Evolutionary conservation across 2,888 invertebrate genomes (phyloP), one percentile per base, ranked within the genome.

Genomic region (Drosophila longiperda): DNA sequence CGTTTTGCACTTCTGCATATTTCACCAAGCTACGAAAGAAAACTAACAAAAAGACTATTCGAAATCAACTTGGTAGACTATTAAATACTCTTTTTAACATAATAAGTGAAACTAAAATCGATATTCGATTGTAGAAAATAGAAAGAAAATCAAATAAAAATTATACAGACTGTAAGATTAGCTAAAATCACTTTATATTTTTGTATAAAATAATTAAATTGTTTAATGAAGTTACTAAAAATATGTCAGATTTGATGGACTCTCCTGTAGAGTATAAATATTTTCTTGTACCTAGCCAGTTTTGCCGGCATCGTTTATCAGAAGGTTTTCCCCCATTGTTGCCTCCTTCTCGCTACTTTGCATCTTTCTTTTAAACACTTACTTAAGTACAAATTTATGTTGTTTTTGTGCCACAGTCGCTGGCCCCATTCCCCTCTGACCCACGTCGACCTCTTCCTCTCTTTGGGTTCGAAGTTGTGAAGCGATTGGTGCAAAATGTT

Each of bases 371-470:
- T 89, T 88, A 89, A 88, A 89, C 87, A 89, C 89, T 88, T 88
- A 88, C 87, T 88, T 87, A 88, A 88, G 83, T 88, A 85, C 82
- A 84, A 88, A 87, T 87, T 87, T 87, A 87, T 87, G 87, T 84
- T 87, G 88, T 87, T 83, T 86, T 87, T 83, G 83, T 73, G 69
- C 75, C 67, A 65, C 50, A 36, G 59, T 62, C 48, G 68, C 32
- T 59, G 64, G 54, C 62, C 40, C 32, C 50, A 58, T 49, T 29
- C 38, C 38, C 42, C 42, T 17, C 26, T 15, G 4, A 45, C 2
- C 32, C 36, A 9, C 9, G 20, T 32, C n/a, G 12, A 29, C n/a
- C 15, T 34, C 36, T 52, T 9, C 20, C 53, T 7, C 29, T 23
- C 32, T 49, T 32, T 17, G 55, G 45, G 36, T 40, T 32, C 29